Evolutionary conservation across 2,888 invertebrate genomes (phyloP).

Genomic region (Balanococcus diminutus): DNA sequence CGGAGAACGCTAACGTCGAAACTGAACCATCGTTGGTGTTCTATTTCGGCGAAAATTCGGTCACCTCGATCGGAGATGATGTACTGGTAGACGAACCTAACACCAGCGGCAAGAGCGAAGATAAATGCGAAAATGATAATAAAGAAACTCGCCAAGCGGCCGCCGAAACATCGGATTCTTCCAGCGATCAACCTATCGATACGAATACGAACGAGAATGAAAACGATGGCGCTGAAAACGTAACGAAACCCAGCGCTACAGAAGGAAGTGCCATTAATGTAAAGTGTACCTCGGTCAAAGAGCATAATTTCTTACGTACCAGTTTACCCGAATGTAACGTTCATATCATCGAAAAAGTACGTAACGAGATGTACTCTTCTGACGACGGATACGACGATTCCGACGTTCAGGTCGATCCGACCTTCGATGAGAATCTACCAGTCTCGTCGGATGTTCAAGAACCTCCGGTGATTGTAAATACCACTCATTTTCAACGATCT

Average conservation of each 20-base stretch:
- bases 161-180: not conserved
- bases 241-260: not conserved
- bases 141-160: not conserved
- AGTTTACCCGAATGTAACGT: slow-evolving; percentile 30
- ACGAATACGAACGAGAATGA: not conserved
- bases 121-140: not conserved
- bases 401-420: not conserved
- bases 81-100: slow-evolving; percentile 1
- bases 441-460: not conserved
- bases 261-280: not conserved
- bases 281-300: not conserved
- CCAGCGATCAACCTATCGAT: not conserved
- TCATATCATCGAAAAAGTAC: slow-evolving; percentile 26
- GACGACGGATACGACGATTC: slow-evolving; percentile 27
- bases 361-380: slow-evolving; percentile 29
- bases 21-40: slow-evolving; percentile 43
- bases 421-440: not conserved
- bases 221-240: not conserved
- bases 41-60: slow-evolving; percentile 52
- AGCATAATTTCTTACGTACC: slow-evolving; percentile 13
- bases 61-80: slow-evolving; percentile 38
- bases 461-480: not conserved
- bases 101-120: not conserved
- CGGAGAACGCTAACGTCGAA: not conserved
- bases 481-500: not conserved